Base-by-base conservation (phyloP, 2,888 invertebrate species). In the Parasteatoda lunata region DNA sequence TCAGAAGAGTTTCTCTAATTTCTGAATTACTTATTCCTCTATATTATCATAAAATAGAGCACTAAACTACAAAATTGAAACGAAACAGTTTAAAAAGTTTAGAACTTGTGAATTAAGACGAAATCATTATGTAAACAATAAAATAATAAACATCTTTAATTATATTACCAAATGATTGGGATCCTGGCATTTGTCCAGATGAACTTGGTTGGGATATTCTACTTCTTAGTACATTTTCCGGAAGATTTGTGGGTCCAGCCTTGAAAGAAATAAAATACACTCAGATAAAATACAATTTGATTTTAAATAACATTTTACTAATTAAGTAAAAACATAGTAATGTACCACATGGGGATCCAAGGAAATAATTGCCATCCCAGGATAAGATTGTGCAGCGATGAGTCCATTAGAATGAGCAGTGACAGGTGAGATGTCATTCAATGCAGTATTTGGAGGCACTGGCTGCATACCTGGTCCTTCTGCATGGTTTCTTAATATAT, bases 401-500 rank as follows among this genome's bases (percentile, higher is more conserved):
- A 93, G 92, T 91, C 93, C 92, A 92, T 94, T 92, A 92, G 93
- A 92, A 92, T 93, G 93, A 90, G 84, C 87, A 84, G 87, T 84
- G 72, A 88, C 88, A 77, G 88, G 88, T 77, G 84, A 84, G 71
- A 88, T 88, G 15, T 88, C 88, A 69, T 88, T 88, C 76, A 88
- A 80, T 49, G 84, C 52, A 45, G 90, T 89, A 72, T 89, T 89
- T 65, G 91, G 89, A 70, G 90, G 89, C 90, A 91, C 88, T 81
- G 88, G 79, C 82, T 88, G 88, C 64, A 86, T 68, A 68, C 80
- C 88, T 77, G 88, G 85, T 96, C 96, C 88, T 93, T 97, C 97
- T 78, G 97, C 97, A 93, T 98, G 98, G 93, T 97, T 97, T 91
- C 97, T 94, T 90, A 98, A 93, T 84, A 98, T 97, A 92, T 97